Base-by-base conservation (phyloP, 2,797 vertebrate genomes). In the Peromyscus aztecus region DNA sequence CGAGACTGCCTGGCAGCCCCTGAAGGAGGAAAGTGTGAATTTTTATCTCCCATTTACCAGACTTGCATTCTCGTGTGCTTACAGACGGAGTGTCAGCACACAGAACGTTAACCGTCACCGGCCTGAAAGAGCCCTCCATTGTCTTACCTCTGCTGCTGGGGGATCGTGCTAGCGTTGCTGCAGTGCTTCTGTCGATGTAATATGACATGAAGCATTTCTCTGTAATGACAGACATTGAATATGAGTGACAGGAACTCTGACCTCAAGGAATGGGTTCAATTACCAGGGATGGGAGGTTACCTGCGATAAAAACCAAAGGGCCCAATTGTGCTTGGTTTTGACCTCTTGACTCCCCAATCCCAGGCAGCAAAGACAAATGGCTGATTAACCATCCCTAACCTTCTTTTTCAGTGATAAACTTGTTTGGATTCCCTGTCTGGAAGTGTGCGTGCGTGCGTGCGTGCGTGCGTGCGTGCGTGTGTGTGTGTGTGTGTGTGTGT, bases 231-330 rank as follows among this genome's bases (percentile, higher is more conserved):
- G 98, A 98, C 98, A 98, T 97, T 98, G 98, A 98, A 98, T 98
- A 98, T 98, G 98, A 99, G 98, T 98, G 98, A 99, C 98, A 98
- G 98, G 98, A 98, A 98, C 98, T 98, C 98, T 98, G 98, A 98
- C 98, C 97, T 61, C 97, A 95, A 98, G 98, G 98, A 98, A 97
- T 98, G 98, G 98, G 98, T 98, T 98, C 99, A 99, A 98, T 99
- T 99, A 99, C 98, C 97, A 98, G 98, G 95, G 98, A 98, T 95
- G 97, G 97, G 97, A 91, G 98, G 98, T 98, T 98, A 99, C 98
- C 98, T 99, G 98, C 98, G 98, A 98, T 98, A 98, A 98, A 98
- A 98, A 98, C 98, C 98, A 98, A 98, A 98, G 98, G 97, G 98
- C 97, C 98, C 98, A 97, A 97, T 98, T 99, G 98, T 98, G 97